Evolutionary conservation across 2,888 invertebrate genomes (phyloP).

Genomic region (Netelia fuscicornis): DNA sequence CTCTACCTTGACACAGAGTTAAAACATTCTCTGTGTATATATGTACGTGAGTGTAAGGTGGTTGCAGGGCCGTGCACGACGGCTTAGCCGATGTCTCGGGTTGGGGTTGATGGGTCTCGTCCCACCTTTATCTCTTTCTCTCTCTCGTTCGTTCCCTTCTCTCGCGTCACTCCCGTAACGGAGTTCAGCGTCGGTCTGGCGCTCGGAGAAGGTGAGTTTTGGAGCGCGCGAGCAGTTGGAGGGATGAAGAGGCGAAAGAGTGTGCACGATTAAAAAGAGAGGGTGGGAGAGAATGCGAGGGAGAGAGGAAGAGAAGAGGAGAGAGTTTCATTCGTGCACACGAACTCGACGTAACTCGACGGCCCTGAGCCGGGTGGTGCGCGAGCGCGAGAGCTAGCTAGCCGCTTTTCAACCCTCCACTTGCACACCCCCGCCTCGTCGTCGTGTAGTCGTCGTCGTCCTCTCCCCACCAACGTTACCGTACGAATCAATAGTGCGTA

Average conservation of each 20-base stretch:
- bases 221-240: constrained; percentile 12
- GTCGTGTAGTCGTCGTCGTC: constrained; percentile 49
- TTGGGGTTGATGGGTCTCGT: constrained; percentile 58
- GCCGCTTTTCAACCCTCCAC: constrained; percentile 65
- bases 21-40: neutral
- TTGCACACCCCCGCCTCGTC: constrained; percentile 71
- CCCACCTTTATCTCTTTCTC: neutral
- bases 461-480: constrained; percentile 74
- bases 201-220: constrained; percentile 21
- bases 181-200: constrained; percentile 45
- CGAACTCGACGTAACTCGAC: constrained; percentile 60
- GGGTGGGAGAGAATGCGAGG: constrained; percentile 39
- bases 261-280: constrained; percentile 43
- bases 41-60: constrained; percentile 42
- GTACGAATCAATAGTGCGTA: constrained; percentile 84
- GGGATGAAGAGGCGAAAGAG: constrained; percentile 46
- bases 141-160: neutral
- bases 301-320: constrained; percentile 43
- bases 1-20: constrained; percentile 47
- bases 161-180: constrained; percentile 52
- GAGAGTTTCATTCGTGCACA: constrained; percentile 42
- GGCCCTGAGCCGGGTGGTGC: constrained; percentile 48
- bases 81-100: constrained; percentile 71
- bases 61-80: constrained; percentile 62
- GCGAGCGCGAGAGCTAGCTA: constrained; percentile 53